These are phyloP conservation scores for Drosophila histrio DNA, from an alignment of 2,888 invertebrate species.

Conservation along the genomic window DNA sequence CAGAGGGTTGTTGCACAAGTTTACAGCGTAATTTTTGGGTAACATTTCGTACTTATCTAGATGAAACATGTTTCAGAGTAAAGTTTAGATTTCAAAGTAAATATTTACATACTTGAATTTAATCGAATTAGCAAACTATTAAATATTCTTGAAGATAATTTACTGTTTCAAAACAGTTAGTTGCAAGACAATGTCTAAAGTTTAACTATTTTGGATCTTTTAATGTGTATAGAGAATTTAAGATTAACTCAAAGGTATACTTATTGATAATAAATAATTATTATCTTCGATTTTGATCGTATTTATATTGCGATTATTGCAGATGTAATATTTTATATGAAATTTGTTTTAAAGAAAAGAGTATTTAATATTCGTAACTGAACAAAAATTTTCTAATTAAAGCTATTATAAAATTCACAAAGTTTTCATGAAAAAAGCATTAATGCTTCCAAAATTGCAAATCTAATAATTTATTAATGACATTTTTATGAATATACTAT, in stretches of 20 bases:
- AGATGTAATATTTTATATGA: too few relatives aligned
- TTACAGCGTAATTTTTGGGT: not conserved
- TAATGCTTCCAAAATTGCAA: not conserved
- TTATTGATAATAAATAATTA: too few relatives aligned
- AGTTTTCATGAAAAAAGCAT: not conserved
- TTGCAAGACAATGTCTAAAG: too few relatives aligned
- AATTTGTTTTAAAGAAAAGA: too few relatives aligned
- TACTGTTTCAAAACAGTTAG: not conserved
- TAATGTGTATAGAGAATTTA: too few relatives aligned
- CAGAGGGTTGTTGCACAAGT: slow-evolving; percentile 26
- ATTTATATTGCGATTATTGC: too few relatives aligned
- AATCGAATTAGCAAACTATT: not conserved
- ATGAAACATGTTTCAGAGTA: not conserved
- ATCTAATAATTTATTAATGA: not conserved
- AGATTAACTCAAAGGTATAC: too few relatives aligned
- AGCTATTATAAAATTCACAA: not conserved
- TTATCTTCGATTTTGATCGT: too few relatives aligned
- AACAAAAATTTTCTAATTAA: too few relatives aligned
- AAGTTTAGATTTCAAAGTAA: not conserved
- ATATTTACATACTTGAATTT: not conserved
- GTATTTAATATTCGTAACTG: too few relatives aligned
- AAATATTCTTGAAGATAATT: not conserved
- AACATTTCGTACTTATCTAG: not conserved
- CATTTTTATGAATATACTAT: not conserved
- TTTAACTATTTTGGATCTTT: not conserved